Base-by-base conservation (phyloP, 2,113 vertebrate genomes). In the Corythoichthys haematopterus region DNA sequence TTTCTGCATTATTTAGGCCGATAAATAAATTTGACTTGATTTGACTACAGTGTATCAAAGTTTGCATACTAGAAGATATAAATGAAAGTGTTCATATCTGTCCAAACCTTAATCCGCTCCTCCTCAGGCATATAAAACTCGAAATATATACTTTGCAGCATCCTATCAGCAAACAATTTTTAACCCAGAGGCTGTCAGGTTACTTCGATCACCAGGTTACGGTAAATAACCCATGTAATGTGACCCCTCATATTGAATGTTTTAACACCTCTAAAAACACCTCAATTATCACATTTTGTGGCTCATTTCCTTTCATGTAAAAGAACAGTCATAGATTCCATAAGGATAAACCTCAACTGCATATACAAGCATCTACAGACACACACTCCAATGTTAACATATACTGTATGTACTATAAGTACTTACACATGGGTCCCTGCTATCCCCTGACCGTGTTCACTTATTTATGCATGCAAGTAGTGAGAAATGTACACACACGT, bases 311-410 rank as follows among this genome's bases (percentile, higher is more conserved):
- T 72, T 48, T 57, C 48, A 72, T 3, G 1, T 47, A 33, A 64
- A 62, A 68, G 58, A 73, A 52, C 12, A 51, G 51, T 77, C 51
- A 64, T 36, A 75, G 28, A 66, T 73, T 71, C 64, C 48, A 66
- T 40, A 47, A 28, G 12, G 62, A 68, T 40, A 66, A 66, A 68
- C 53, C 74, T 50, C 52, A 1, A 9, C n/a, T 63, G 45, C 36
- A 53, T 15, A n/a, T 10, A 35, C 2, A 35, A 9, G 28, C 5
- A 45, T 36, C 47, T 51, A 71, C 28, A 61, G 15, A 13, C 13
- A n/a, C 35, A 50, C 40, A 43, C 40, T 7, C 2, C 40, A 43
- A 43, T 43, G 9, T 43, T 43, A 43, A 43, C 40, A 50, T 51
- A 47, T 37, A 52, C 20, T 47, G 16, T 46, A 40, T 35, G 9